Percentiles rank a stretch among this genome's conserved stretches.
Conservation (phyloP, 2,888 invertebrate species). For the Drosophila meridiana region DNA sequence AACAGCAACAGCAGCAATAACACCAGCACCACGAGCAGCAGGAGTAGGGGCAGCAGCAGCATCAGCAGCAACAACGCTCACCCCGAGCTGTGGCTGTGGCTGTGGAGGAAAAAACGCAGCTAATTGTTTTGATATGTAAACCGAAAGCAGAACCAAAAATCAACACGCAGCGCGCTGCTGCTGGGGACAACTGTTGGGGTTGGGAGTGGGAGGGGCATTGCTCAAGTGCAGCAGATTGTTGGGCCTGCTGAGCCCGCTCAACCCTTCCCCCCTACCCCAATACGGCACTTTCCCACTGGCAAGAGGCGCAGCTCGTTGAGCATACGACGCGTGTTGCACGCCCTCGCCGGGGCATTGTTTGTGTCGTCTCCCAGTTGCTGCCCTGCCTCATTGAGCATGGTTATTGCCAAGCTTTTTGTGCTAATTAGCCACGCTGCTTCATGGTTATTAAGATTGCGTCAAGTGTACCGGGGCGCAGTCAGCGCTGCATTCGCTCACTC, state of each 20-base stretch:
- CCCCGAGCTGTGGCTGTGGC: neutral
- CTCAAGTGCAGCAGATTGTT: constrained; percentile 63
- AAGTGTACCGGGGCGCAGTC: constrained; percentile 74
- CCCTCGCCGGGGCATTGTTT: constrained; percentile 68
- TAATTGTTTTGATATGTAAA: constrained; percentile 79
- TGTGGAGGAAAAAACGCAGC: constrained; percentile 41
- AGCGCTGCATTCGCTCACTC: constrained; percentile 44
- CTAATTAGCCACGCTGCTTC: constrained; percentile 84
- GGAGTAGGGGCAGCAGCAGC: neutral
- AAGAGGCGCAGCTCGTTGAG: constrained; percentile 65
- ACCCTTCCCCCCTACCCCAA: neutral
- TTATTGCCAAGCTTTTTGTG: constrained; percentile 84
- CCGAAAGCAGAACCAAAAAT: constrained; percentile 76
- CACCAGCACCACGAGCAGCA: constrained; percentile 2
- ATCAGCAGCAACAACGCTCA: neutral
- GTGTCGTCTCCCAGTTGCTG: constrained; percentile 58
- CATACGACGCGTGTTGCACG: constrained; percentile 79
- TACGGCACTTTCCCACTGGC: constrained; percentile 20
- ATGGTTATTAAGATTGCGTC: constrained; percentile 84
- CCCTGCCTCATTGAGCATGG: constrained; percentile 83
- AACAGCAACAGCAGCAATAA: neutral
- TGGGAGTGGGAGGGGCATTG: neutral
- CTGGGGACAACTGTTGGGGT: neutral
- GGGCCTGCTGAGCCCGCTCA: neutral
- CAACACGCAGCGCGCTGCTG: constrained; percentile 68